A percentile compares a stretch with the other conserved stretches of the same genome.
Conservation (phyloP, 2,888 invertebrate genomes). For the Caenorhabditis sp. region DNA sequence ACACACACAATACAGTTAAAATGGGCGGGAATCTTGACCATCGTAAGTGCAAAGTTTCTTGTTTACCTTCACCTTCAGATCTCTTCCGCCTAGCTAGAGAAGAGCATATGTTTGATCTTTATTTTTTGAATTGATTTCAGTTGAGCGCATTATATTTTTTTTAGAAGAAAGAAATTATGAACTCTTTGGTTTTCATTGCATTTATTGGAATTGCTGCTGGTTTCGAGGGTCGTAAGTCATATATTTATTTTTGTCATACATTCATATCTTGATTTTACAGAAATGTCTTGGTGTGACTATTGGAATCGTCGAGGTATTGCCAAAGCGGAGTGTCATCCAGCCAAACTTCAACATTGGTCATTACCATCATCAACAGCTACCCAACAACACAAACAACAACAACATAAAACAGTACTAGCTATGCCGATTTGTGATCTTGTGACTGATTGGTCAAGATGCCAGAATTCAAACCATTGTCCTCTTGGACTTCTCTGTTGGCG, state of each 20-base stretch:
- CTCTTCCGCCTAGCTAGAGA: background rate
- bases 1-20: background rate
- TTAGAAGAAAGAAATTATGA: background rate
- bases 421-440: slow-evolving; percentile 39
- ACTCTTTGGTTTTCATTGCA: background rate
- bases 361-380: background rate
- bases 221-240: background rate
- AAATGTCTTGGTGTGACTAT: slow-evolving; percentile 38
- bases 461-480: slow-evolving; percentile 31
- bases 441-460: slow-evolving; percentile 31
- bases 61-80: background rate
- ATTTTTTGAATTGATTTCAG: background rate
- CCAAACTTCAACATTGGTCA: slow-evolving; percentile 11
- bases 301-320: slow-evolving; percentile 25
- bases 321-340: slow-evolving; percentile 20
- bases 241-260: background rate
- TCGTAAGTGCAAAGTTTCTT: background rate
- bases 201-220: background rate
- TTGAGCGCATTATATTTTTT: background rate
- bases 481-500: slow-evolving; percentile 35
- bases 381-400: background rate
- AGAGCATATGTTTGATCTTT: background rate
- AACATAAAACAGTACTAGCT: slow-evolving; percentile 1
- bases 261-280: background rate
- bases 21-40: background rate